Evolutionary conservation across 2,797 vertebrate species (phyloP).

Genomic region (Coranthus polyacanthus): DNA sequence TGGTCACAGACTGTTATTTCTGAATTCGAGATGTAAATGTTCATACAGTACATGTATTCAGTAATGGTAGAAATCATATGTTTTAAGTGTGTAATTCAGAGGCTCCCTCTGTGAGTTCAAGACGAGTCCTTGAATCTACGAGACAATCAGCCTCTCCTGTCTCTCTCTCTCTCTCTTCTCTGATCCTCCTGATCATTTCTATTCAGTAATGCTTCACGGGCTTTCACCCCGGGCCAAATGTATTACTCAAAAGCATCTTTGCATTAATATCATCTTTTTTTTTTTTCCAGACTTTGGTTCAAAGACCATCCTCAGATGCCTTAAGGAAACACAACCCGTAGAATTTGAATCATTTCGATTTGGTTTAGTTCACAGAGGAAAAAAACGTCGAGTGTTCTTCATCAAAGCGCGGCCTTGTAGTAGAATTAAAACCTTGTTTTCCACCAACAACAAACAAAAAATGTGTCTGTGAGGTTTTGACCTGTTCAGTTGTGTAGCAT

Average conservation of each 20-base stretch:
- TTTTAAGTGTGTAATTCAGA: constrained; percentile 31
- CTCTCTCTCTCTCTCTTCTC: constrained; percentile 4
- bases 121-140: not conserved
- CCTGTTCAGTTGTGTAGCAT: not conserved
- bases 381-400: constrained; percentile 46
- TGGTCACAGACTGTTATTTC: constrained; percentile 41
- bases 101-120: constrained; percentile 19
- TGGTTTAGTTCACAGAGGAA: constrained; percentile 43
- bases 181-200: constrained; percentile 40
- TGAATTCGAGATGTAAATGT: constrained; percentile 26
- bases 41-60: constrained; percentile 12
- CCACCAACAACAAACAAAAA: constrained; percentile 57
- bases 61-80: no score
- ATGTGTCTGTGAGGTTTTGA: constrained; percentile 28
- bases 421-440: constrained; percentile 62
- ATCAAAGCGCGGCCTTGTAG: constrained; percentile 49
- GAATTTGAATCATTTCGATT: constrained; percentile 53
- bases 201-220: no score
- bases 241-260: constrained; percentile 48
- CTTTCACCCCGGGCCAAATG: no score
- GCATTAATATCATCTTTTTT: constrained; percentile 55
- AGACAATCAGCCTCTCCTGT: constrained; percentile 16
- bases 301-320: constrained; percentile 31
- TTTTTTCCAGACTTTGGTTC: constrained; percentile 51
- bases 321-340: constrained; percentile 23